Conservation (phyloP, 2,888 invertebrate species). For the Ophonus ardosiacus region DNA sequence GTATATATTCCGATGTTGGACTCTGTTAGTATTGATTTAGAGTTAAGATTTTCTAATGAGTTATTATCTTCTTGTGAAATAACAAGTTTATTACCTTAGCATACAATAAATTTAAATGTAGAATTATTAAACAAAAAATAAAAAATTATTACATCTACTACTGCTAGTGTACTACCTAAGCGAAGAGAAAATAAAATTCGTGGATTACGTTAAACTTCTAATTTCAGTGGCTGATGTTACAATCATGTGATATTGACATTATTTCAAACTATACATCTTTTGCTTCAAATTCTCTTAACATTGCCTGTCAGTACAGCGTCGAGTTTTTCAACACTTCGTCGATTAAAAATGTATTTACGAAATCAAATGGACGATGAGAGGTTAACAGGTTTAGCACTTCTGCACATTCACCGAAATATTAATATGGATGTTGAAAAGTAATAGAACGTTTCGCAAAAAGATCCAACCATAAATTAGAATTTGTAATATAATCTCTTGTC, state of each 20-base stretch:
- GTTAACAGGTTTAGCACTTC: neutral
- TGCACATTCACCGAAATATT: neutral
- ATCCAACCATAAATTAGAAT: neutral
- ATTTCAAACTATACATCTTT: too few species aligned
- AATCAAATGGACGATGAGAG: neutral
- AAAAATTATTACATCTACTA: neutral
- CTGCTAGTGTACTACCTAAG: too few species aligned
- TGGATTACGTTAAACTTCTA: too few species aligned
- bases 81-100: neutral
- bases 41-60: constrained; percentile 1
- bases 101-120: neutral
- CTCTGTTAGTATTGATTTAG: neutral
- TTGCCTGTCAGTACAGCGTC: too few species aligned
- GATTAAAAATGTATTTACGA: neutral
- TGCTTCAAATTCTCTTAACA: too few species aligned
- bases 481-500: too few species aligned
- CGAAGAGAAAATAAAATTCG: too few species aligned
- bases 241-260: too few species aligned
- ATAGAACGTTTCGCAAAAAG: constrained; percentile 15
- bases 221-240: too few species aligned
- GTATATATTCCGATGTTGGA: constrained; percentile 11
- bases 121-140: neutral
- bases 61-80: constrained; percentile 12
- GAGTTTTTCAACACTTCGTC: constrained; percentile 4
- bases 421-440: neutral